phyloP scores from a whole-genome alignment of 2,888 invertebrate genomes.

The Meliscaeva auricollis region DNA sequence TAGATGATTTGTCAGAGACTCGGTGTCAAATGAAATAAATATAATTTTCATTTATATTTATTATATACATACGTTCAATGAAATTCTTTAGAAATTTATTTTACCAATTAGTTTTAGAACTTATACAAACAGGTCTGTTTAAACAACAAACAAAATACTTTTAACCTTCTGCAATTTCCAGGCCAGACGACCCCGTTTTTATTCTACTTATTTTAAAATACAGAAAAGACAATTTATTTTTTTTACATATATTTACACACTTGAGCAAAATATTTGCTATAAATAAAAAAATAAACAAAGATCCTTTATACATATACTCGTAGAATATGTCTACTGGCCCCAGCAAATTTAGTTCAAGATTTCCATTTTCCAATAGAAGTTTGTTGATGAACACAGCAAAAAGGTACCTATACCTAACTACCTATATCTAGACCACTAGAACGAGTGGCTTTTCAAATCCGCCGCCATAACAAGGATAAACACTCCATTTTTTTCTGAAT shows the following conservation, averaged over 20 bases:
- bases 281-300: not conserved
- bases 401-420: not conserved
- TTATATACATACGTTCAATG: too few relatives aligned
- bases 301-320: conserved; percentile 33
- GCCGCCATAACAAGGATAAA: conserved; percentile 66
- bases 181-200: conserved; percentile 51
- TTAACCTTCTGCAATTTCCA: conserved; percentile 45
- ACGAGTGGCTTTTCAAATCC: conserved; percentile 45
- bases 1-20: too few relatives aligned
- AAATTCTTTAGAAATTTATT: not conserved
- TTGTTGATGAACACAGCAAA: not conserved
- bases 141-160: not conserved
- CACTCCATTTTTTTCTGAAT: conserved; percentile 23
- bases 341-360: conserved; percentile 61
- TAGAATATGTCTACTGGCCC: conserved; percentile 33
- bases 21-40: too few relatives aligned
- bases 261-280: not conserved
- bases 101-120: not conserved
- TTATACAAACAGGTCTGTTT: conserved; percentile 6
- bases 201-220: not conserved
- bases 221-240: not conserved
- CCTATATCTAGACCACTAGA: conserved; percentile 65
- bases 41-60: too few relatives aligned
- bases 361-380: conserved; percentile 39
- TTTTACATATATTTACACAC: conserved; percentile 10